Conservation (phyloP, 2,797 vertebrate species). For the Aulostomus chinensis region DNA sequence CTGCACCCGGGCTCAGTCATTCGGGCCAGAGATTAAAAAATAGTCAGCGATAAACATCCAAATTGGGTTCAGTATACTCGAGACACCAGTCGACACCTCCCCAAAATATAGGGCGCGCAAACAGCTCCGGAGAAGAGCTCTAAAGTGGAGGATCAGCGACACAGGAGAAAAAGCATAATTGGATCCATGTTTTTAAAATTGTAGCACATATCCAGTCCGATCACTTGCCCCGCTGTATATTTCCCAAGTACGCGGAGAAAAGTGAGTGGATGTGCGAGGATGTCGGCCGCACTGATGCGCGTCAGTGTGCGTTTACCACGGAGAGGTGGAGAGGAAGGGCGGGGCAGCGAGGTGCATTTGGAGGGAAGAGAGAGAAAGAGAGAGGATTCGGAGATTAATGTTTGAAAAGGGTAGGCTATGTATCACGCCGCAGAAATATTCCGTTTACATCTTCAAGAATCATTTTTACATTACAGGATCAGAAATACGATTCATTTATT, state of each 20-base stretch:
- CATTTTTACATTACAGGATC: neutral
- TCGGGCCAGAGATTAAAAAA: constrained; percentile 58
- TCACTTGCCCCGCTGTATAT: constrained; percentile 45
- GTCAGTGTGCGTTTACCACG: constrained; percentile 54
- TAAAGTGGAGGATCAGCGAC: constrained; percentile 56
- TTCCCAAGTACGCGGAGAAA: constrained; percentile 56
- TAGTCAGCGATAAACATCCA: constrained; percentile 77
- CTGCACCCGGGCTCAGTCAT: constrained; percentile 79
- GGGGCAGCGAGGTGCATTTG: constrained; percentile 66
- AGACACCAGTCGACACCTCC: constrained; percentile 55
- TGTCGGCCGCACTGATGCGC: constrained; percentile 64
- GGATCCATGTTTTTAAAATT: constrained; percentile 63
- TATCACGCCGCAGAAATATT: constrained; percentile 60
- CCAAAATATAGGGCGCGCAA: constrained; percentile 46
- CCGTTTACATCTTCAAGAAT: constrained; percentile 17
- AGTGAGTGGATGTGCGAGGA: constrained; percentile 57
- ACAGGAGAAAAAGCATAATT: constrained; percentile 30
- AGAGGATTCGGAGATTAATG: constrained; percentile 72
- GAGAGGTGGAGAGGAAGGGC: constrained; percentile 57
- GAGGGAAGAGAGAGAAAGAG: constrained; percentile 28
- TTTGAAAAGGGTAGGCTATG: constrained; percentile 79
- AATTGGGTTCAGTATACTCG: constrained; percentile 60
- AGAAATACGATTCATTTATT: neutral
- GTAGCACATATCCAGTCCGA: constrained; percentile 62
- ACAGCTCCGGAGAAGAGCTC: constrained; percentile 43